Evolutionary conservation across 2,888 invertebrate genomes (phyloP).

Genomic region (Perizoma affinitatum): DNA sequence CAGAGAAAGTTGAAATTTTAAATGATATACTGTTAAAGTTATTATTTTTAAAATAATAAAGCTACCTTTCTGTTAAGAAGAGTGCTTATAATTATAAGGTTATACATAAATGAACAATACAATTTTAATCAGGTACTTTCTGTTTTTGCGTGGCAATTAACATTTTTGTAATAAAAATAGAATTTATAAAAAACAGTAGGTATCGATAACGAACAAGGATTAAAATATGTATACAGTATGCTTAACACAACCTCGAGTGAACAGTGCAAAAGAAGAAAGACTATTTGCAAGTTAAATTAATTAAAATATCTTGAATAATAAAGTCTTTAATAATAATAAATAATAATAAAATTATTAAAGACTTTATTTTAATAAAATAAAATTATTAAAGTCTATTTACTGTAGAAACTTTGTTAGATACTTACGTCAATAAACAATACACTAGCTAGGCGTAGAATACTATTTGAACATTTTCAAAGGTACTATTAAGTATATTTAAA

Average conservation of each 20-base stretch:
- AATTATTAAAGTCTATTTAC: constrained; percentile 10
- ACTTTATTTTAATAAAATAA: background rate
- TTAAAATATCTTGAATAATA: constrained; percentile 11
- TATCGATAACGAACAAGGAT: constrained; percentile 28
- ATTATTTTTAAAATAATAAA: too few species aligned
- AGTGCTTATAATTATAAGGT: too few species aligned
- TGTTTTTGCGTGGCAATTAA: constrained; percentile 57
- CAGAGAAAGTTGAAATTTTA: too few species aligned
- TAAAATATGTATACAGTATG: constrained; percentile 25
- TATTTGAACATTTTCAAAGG: constrained; percentile 22
- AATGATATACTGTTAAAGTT: too few species aligned
- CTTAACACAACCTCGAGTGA: constrained; percentile 78
- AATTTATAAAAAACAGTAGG: constrained; percentile 14
- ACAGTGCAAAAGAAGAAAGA: constrained; percentile 47
- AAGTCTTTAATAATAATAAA: background rate
- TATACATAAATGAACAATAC: constrained; percentile 32
- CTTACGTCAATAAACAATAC: constrained; percentile 20
- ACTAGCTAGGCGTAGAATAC: constrained; percentile 11
- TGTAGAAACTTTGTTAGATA: constrained; percentile 22
- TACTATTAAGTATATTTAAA: background rate
- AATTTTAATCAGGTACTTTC: constrained; percentile 41
- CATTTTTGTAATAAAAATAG: constrained; percentile 52
- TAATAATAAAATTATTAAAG: constrained; percentile 9
- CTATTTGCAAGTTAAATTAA: constrained; percentile 4
- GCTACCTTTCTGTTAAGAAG: too few species aligned